These are phyloP conservation scores for Xiphorhynchus erythropygius DNA, from an alignment of 2,797 vertebrate species.

Conservation along the genomic window DNA sequence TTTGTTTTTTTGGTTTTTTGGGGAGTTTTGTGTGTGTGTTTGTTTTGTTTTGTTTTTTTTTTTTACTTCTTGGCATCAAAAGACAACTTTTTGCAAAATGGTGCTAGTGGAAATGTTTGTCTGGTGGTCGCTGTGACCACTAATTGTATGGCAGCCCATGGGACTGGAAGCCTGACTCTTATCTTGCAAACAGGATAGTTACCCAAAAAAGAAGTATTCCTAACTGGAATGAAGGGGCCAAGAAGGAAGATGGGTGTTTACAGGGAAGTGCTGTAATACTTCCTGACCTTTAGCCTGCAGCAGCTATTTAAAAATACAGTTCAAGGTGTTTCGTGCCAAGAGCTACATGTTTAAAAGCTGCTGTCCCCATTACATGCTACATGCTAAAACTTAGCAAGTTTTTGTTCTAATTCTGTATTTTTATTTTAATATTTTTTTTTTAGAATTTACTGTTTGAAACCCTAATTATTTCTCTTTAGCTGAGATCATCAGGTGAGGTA, in stretches of 20 bases:
- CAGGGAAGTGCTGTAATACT: constrained; percentile 47
- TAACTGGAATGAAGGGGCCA: neutral
- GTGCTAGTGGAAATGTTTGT: constrained; percentile 54
- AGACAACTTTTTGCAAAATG: neutral
- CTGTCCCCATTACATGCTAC: neutral
- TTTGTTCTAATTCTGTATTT: neutral
- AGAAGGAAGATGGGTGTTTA: constrained; percentile 36
- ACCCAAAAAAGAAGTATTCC: neutral
- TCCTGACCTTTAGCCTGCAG: constrained; percentile 42
- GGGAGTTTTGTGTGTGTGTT: too few relatives aligned
- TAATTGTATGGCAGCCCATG: neutral
- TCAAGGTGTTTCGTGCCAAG: constrained; percentile 18
- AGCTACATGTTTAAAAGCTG: neutral
- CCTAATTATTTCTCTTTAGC: neutral
- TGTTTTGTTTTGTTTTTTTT: too few relatives aligned
- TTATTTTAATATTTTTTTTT: neutral
- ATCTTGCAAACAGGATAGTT: constrained; percentile 1
- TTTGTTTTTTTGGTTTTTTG: neutral
- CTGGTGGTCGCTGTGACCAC: constrained; percentile 19
- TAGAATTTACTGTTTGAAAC: neutral
- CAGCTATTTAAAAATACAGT: constrained; percentile 36
- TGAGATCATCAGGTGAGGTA: neutral
- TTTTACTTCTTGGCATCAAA: neutral
- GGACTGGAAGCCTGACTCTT: neutral
- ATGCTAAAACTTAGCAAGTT: neutral